Base-by-base conservation (phyloP, 2,888 invertebrate genomes). In the Vesta saturnalis region DNA sequence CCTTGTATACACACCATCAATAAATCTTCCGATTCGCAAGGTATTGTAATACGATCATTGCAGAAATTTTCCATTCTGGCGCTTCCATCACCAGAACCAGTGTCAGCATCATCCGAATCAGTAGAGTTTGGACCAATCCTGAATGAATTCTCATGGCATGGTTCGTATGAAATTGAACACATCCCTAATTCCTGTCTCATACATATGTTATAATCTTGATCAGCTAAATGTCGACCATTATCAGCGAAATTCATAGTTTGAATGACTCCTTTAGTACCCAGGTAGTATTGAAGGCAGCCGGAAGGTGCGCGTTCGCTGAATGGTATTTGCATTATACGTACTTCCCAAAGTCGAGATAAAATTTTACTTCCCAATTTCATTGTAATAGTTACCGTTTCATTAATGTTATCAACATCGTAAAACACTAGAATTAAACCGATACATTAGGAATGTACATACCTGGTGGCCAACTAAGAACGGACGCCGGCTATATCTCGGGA, bases 11-110 rank as follows among this genome's bases (percentile, higher is more conserved):
- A 85, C 73, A 89, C 92, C 85, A 91, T 90, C 67, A 94, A 88
- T 78, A 94, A 91, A 79, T 94, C 94, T 78, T 94, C 94, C 63
- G 92, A 91, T 78, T 94, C 94, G 76, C 94, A 94, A 0, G 94
- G 93, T 84, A 94, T 90, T 0, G 94, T 89, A 56, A 94, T 89
- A 57, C 91, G 87, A 79, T 94, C 94, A 12, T 84, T 85, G 79
- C 94, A 94, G 0, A 87, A 81, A 72, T 84, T 85, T 43, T 67
- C 0, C 86, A 81, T 73, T 83, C 84, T 46, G 18, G 46, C 14
- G n/a, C 15, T 35, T 71, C 73, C 74, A 57, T 73, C 72, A 1
- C 68, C 72, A 6, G 74, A 69, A 15, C 68, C 72, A 0, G 47
- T 54, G 35, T 74, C 73, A 10, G 54, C 22, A 30, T 59, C 56